Evolutionary conservation across 2,113 vertebrate genomes (phyloP).

Genomic region (Sphyrna mokarran): DNA sequence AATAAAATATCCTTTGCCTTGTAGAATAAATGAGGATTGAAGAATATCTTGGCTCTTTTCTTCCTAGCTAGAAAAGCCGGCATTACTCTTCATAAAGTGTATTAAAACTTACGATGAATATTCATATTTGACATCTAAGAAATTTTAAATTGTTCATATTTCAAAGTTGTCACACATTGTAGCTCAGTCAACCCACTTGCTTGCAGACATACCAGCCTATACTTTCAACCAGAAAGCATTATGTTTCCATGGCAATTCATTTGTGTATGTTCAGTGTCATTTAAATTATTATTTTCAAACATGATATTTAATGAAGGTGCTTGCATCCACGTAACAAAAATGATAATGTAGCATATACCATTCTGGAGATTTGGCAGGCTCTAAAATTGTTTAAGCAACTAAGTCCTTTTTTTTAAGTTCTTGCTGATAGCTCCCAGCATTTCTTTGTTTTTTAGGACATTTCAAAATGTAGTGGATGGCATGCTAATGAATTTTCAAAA

Average conservation of each 20-base stretch:
- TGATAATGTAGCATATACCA: not conserved
- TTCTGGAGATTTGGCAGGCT: not conserved
- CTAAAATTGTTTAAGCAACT: not conserved
- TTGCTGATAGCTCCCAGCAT: not conserved
- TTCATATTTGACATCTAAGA: not conserved
- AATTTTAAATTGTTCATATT: constrained; percentile 19
- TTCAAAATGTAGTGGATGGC: not conserved
- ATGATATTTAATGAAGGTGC: not conserved
- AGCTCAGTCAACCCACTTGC: not conserved
- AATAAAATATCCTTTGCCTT: not conserved
- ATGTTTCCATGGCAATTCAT: not conserved
- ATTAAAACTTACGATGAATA: not conserved
- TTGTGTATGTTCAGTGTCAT: not conserved
- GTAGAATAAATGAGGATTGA: not conserved
- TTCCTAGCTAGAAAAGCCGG: not conserved
- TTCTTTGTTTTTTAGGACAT: not conserved
- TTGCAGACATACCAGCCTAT: not conserved
- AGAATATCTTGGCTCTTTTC: not conserved
- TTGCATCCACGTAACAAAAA: not conserved
- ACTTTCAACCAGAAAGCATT: not conserved
- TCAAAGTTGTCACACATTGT: not conserved
- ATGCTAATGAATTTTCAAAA: not conserved
- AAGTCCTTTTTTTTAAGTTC: not conserved
- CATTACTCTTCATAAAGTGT: not conserved
- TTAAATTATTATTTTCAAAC: constrained; percentile 32